phyloP scores from a whole-genome alignment of 2,113 vertebrate genomes.

The Cairina moschata region DNA sequence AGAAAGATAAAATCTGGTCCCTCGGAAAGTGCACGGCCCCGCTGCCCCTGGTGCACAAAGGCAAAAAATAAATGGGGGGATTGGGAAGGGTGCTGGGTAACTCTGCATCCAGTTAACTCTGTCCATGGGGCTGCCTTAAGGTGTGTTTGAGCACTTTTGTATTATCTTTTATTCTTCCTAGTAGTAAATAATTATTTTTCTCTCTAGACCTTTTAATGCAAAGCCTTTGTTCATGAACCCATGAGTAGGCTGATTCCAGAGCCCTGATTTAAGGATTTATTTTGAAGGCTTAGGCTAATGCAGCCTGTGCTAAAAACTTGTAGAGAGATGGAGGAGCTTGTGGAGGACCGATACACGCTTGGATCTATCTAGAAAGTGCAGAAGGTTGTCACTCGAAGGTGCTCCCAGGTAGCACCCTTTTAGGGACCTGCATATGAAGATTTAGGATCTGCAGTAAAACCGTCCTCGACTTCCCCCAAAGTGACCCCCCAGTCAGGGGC shows the following conservation, averaged over 20 bases:
- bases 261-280: neutral
- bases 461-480: neutral
- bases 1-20: conserved; percentile 64
- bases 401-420: neutral
- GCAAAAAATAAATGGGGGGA: conserved; percentile 5
- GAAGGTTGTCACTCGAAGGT: neutral
- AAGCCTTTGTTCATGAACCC: neutral
- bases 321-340: neutral
- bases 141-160: neutral
- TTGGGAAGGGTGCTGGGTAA: neutral
- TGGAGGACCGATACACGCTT: fast-evolving
- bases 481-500: neutral
- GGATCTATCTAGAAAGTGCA: neutral
- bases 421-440: fast-evolving
- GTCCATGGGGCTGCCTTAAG: neutral
- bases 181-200: neutral
- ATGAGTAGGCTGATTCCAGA: neutral
- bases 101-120: neutral
- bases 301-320: neutral
- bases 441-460: neutral
- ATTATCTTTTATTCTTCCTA: neutral
- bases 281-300: neutral
- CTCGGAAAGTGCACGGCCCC: conserved; percentile 20
- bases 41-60: neutral
- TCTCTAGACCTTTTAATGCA: neutral